Conservation (phyloP, 2,888 invertebrate genomes). For the Rhimphoctona megacephalus region DNA sequence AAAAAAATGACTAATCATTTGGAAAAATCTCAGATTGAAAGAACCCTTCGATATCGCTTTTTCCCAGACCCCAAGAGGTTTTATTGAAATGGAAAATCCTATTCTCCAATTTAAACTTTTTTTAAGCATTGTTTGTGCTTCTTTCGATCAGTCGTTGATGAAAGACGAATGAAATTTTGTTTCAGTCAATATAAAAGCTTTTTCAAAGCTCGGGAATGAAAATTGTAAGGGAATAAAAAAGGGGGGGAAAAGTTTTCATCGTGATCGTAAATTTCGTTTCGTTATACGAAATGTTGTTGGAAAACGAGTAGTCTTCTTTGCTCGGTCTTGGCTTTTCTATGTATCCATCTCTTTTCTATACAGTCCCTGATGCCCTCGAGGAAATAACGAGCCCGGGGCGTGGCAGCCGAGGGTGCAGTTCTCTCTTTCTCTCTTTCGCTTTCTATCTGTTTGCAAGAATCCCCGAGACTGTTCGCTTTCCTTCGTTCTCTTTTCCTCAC, state of each 20-base stretch:
- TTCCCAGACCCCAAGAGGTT: background rate
- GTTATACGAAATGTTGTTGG: constrained; percentile 52
- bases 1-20: background rate
- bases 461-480: constrained; percentile 47
- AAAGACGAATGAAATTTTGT: background rate
- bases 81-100: constrained; percentile 2
- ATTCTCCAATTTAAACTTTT: background rate
- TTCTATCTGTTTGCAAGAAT: constrained; percentile 19
- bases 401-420: constrained; percentile 58
- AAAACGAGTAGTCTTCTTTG: constrained; percentile 49
- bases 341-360: constrained; percentile 42
- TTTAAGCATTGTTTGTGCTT: background rate
- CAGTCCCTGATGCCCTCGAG: constrained; percentile 57
- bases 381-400: constrained; percentile 68
- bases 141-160: constrained; percentile 11
- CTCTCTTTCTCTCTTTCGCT: constrained; percentile 42
- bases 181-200: constrained; percentile 3
- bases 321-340: constrained; percentile 29
- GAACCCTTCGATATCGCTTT: background rate
- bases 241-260: constrained; percentile 22
- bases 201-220: constrained; percentile 25
- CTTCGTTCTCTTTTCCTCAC: constrained; percentile 60
- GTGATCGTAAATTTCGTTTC: constrained; percentile 63
- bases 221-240: constrained; percentile 34
- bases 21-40: background rate